Evolutionary conservation across 1,140 invertebrate genomes (phyloP).

Genomic region (Meloidogyne chitwoodi): DNA sequence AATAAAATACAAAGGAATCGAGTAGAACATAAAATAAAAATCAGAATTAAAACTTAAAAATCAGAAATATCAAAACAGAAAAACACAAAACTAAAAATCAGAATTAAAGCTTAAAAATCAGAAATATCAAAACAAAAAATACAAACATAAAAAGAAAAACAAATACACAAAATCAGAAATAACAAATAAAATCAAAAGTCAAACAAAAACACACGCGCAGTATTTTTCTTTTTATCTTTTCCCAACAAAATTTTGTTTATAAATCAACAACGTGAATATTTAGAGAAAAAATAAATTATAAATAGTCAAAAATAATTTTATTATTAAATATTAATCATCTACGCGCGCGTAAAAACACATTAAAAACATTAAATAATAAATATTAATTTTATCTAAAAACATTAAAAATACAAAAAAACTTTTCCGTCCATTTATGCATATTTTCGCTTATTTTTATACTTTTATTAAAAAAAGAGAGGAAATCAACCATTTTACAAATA

Average conservation of each 20-base stretch:
- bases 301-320: neutral
- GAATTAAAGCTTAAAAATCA: neutral
- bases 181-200: conserved; percentile 1
- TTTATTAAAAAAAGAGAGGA: neutral
- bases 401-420: neutral
- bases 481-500: too few species aligned
- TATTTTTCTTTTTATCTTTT: neutral
- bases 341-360: neutral
- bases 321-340: neutral
- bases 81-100: neutral
- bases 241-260: neutral
- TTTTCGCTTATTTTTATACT: neutral
- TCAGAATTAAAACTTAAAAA: neutral
- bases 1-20: neutral
- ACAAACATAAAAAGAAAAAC: neutral
- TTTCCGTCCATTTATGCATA: neutral
- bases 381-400: neutral
- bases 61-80: too few species aligned
- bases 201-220: neutral
- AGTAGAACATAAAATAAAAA: neutral
- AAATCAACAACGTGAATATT: neutral
- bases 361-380: neutral
- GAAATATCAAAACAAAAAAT: neutral
- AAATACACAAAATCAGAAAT: neutral
- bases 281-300: neutral